phyloP scores from a whole-genome alignment of 2,888 invertebrate species.

The Volucella bombylans region DNA sequence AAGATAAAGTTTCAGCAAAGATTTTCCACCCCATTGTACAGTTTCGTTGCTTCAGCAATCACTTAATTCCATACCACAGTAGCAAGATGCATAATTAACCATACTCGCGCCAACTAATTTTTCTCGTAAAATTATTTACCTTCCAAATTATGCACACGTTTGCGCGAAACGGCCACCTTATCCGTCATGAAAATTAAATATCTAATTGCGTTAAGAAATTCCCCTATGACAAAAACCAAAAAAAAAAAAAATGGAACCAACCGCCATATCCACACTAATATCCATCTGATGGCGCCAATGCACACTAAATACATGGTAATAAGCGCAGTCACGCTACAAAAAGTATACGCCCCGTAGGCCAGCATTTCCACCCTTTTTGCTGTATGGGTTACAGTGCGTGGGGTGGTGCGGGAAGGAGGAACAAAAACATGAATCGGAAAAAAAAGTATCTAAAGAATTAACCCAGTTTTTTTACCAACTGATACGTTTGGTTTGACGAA shows the following conservation, averaged over 20 bases:
- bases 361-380: conserved; percentile 44
- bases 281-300: conserved; percentile 68
- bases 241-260: conserved; percentile 20
- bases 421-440: conserved; percentile 3
- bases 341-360: conserved; percentile 70
- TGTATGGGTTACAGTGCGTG: neutral
- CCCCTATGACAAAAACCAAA: conserved; percentile 51
- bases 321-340: conserved; percentile 70
- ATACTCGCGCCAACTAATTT: neutral
- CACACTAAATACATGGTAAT: conserved; percentile 58
- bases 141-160: conserved; percentile 31
- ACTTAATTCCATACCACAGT: neutral
- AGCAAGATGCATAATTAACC: neutral
- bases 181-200: conserved; percentile 61
- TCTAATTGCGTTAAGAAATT: conserved; percentile 56
- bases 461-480: conserved; percentile 69
- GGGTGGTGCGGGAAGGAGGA: conserved; percentile 6
- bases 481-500: conserved; percentile 65
- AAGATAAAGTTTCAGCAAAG: too few species aligned
- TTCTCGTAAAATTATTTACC: conserved; percentile 29
- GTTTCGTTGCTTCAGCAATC: neutral
- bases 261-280: conserved; percentile 34
- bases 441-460: conserved; percentile 47
- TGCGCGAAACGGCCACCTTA: conserved; percentile 56
- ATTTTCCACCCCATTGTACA: too few species aligned